Conservation (phyloP, 2,888 invertebrate genomes). For the Malthinus flaveolus region DNA sequence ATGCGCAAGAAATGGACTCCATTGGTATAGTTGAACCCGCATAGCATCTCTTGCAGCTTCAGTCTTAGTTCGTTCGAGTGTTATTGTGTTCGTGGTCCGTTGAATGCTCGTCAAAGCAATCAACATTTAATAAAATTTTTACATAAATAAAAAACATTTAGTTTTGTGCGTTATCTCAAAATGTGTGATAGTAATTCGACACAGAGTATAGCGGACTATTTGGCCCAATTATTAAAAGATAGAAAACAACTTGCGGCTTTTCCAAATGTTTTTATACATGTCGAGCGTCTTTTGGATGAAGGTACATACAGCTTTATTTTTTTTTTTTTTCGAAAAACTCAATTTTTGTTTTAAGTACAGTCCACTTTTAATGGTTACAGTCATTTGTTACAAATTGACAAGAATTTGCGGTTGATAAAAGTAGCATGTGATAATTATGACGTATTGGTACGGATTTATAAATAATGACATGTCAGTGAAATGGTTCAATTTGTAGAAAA, state of each 20-base stretch:
- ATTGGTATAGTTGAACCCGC: slow-evolving; percentile 22
- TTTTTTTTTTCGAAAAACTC: slow-evolving; percentile 14
- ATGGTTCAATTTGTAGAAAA: not conserved
- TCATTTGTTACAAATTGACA: slow-evolving; percentile 10
- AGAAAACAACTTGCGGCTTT: slow-evolving; percentile 99
- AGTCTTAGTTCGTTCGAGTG: slow-evolving; percentile 21
- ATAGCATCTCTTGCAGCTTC: slow-evolving; percentile 17
- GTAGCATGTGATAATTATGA: slow-evolving; percentile 46
- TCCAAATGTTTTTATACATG: slow-evolving; percentile 99
- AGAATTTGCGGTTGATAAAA: slow-evolving; percentile 37
- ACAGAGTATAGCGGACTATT: slow-evolving; percentile 98
- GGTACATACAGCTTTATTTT: slow-evolving; percentile 65
- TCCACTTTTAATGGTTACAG: not conserved
- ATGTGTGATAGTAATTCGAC: slow-evolving; percentile 65
- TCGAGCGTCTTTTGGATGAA: slow-evolving; percentile 98
- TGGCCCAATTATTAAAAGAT: slow-evolving; percentile 99
- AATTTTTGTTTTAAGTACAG: not conserved
- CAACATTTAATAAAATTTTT: slow-evolving; percentile 2
- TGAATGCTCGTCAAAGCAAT: slow-evolving; percentile 22
- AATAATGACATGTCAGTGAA: slow-evolving; percentile 15
- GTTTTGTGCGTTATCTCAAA: slow-evolving; percentile 33
- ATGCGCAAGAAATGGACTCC: slow-evolving; percentile 14
- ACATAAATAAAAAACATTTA: slow-evolving; percentile 5
- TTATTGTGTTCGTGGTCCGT: slow-evolving; percentile 24
- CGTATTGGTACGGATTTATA: slow-evolving; percentile 33